Percentiles rank a stretch among this genome's conserved stretches.
phyloP scores from a whole-genome alignment of 2,797 vertebrate genomes.

The Macropodus opercularis region DNA sequence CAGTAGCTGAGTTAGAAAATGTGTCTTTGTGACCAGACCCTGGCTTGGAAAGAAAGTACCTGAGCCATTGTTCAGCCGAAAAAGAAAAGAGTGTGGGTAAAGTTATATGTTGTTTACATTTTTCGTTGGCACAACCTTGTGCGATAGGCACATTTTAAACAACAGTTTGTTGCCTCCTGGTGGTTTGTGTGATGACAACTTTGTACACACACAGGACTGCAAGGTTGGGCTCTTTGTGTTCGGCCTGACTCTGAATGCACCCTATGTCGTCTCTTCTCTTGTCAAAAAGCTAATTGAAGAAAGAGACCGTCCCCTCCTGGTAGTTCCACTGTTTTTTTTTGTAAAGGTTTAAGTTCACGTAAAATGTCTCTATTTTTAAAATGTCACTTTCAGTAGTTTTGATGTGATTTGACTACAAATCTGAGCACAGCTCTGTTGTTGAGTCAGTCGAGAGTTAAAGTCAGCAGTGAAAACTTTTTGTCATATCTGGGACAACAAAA shows the following conservation, averaged over 20 bases:
- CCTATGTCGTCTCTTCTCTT: not conserved
- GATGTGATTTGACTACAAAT: constrained; percentile 29
- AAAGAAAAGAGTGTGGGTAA: too few species aligned
- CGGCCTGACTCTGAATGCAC: not conserved
- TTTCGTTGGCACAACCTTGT: not conserved
- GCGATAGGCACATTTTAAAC: not conserved
- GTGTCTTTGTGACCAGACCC: not conserved
- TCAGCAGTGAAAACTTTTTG: constrained; percentile 42
- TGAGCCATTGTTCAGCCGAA: too few species aligned
- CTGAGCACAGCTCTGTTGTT: constrained; percentile 5
- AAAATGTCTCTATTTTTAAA: not conserved
- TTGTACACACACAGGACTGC: constrained; percentile 1
- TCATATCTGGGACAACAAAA: constrained; percentile 63
- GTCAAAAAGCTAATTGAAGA: not conserved
- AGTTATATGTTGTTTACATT: too few species aligned
- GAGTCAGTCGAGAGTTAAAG: constrained; percentile 22
- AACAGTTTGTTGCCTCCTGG: not conserved
- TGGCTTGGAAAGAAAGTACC: too few species aligned
- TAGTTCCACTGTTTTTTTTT: not conserved
- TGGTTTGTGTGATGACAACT: constrained; percentile 28
- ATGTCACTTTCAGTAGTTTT: constrained; percentile 1
- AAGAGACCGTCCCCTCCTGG: not conserved
- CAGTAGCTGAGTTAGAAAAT: not conserved
- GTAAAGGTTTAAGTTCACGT: constrained; percentile 13
- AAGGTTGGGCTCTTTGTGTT: constrained; percentile 1